phyloP scores from a whole-genome alignment of 2,888 invertebrate species.

The Cyclophora albipunctata region DNA sequence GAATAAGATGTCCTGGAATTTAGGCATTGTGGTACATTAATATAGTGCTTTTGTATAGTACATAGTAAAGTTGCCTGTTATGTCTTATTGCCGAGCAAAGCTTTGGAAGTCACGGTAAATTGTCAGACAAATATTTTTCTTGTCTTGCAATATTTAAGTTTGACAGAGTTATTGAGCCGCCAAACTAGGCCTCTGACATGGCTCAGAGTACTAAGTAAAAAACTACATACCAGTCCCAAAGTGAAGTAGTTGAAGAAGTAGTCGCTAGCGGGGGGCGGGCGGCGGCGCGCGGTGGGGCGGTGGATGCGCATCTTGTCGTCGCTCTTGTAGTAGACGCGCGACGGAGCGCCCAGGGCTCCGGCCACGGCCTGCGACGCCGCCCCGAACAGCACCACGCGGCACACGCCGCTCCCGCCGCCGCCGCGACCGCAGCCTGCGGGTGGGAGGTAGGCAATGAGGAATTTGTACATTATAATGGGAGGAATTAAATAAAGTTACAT shows the following conservation, averaged over 20 bases:
- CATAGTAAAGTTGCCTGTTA: no score
- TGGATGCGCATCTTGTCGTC: constrained; percentile 99
- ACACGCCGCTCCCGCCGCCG: constrained; percentile 39
- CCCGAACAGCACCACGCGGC: constrained; percentile 86
- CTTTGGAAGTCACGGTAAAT: no score
- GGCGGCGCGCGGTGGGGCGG: constrained; percentile 86
- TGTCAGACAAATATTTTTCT: no score
- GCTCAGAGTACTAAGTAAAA: no score
- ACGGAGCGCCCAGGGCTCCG: constrained; percentile 92
- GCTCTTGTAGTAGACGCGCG: constrained; percentile 95
- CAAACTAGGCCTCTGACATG: no score
- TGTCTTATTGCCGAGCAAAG: no score
- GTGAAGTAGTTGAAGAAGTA: constrained; percentile 99
- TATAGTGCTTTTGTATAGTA: no score
- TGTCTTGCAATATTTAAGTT: no score
- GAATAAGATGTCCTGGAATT: constrained; percentile 90
- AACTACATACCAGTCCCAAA: constrained; percentile 87
- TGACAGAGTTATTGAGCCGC: no score
- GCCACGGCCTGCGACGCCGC: constrained; percentile 92
- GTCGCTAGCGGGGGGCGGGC: constrained; percentile 90
- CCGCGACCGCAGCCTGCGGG: neutral
- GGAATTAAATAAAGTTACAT: no score
- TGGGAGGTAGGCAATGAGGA: neutral
- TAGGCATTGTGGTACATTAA: neutral
- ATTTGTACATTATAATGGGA: no score